Evolutionary conservation across 2,888 invertebrate genomes (phyloP), one percentile per base, ranked within the genome.

Genomic region (Heliconius sara): DNA sequence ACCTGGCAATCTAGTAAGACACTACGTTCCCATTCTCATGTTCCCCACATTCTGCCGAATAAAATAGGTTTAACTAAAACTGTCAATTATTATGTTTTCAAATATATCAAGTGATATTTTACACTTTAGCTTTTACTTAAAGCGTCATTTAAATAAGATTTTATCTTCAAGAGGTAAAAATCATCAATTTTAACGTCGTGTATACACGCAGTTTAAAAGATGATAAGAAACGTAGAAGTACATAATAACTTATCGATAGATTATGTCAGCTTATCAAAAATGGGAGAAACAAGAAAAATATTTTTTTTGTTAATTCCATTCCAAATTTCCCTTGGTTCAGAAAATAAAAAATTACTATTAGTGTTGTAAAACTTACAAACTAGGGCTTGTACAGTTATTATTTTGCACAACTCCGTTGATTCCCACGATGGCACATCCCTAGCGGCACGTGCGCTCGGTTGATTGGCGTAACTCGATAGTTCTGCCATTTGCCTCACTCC

Each of bases 391-490:
- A 60, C 57, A 39, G 60, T n/a, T 10, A 71, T 66, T 75, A 66
- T 63, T 75, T 75, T 75, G 43, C 63, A 47, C n/a, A 66, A 65
- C 30, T 72, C 89, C 88, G 89, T 88, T 72, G 87, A 65, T 83
- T 85, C 84, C 81, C 85, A 85, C 84, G 83, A 77, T 9, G 73
- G 60, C 79, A n/a, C 93, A 87, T 84, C 92, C 86, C 93, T 93
- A 92, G 27, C 30, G 85, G 85, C 90, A 90, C 90, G 92, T 92
- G 92, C 93, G 93, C 91, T 90, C 92, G 92, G 92, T 91, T 93
- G 94, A 95, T 95, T 94, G 94, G 92, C 92, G 95, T 94, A 95
- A 95, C 93, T 93, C 92, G 94, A 95, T 94, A 93, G 90, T 89
- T 87, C 89, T 92, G 92, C 93, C 93, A 92, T 93, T 93, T 91